Percentiles rank a stretch among this genome's conserved stretches.
Conservation (phyloP, 2,113 vertebrate species). For the Craseonycteris thonglongyai region DNA sequence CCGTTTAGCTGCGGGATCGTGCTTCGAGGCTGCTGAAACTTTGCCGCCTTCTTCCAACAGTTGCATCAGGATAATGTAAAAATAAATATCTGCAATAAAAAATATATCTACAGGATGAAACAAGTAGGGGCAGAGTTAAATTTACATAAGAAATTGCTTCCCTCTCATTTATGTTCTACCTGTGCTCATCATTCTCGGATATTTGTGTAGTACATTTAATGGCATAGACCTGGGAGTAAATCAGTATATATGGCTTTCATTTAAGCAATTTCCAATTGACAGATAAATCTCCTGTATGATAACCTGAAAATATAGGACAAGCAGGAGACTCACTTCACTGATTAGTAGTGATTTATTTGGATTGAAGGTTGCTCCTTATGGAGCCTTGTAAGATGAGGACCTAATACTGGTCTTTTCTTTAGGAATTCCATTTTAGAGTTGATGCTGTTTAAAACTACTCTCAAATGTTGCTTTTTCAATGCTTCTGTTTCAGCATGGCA, state of each 20-base stretch:
- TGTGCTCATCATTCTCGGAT: background rate
- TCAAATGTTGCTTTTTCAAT: background rate
- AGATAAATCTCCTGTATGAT: background rate
- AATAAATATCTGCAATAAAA: background rate
- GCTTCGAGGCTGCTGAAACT: background rate
- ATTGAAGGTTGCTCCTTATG: background rate
- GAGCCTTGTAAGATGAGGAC: background rate
- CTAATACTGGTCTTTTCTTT: background rate
- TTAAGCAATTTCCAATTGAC: background rate
- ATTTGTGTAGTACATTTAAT: background rate
- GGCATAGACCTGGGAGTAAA: background rate
- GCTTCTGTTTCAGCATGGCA: background rate
- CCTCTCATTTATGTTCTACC: background rate
- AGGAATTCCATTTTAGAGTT: slow-evolving; percentile 22
- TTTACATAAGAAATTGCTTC: background rate
- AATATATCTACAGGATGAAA: background rate
- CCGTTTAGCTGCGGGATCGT: background rate
- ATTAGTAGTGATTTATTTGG: background rate
- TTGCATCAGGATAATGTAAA: background rate
- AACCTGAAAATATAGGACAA: background rate
- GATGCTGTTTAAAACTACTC: background rate
- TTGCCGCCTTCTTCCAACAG: background rate
- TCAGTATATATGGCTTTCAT: background rate
- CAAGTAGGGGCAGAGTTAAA: background rate
- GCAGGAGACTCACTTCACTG: background rate